Evolutionary conservation across 1,140 invertebrate genomes (phyloP), one percentile per base, ranked within the genome.

Genomic region (Luehdorfia chinensis): DNA sequence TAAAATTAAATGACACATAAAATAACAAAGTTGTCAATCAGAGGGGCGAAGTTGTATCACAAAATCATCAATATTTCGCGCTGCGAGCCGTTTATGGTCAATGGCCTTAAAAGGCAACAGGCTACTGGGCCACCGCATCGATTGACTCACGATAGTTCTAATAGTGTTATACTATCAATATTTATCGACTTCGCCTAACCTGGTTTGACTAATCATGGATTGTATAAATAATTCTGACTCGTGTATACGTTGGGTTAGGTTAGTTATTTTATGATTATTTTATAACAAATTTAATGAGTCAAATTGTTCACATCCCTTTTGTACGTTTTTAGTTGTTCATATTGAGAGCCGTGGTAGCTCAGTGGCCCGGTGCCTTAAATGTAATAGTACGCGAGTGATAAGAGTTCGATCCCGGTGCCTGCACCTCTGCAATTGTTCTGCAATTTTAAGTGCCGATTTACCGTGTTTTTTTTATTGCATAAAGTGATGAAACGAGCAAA

Each of bases 51-150:
- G 49, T 18, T 34, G 33, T 44, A 52, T 48, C 36, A 45, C 51
- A 44, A 55, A 57, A 50, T 41, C 48, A 46, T 65, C 50, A 52
- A 55, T 55, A 64, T 60, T 57, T 63, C 52, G 37, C 30, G 46
- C 41, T 7, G 25, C 30, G 39, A 34, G 23, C 48, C 37, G 46
- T 57, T 34, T 52, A 60, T 51, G 49, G 57, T 39, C 47, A 59
- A 52, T 55, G 46, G 15, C 62, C 50, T 44, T 62, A 48, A 50
- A 49, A 37, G 59, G 55, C 19, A n/a, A 36, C 19, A 36, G 39
- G 44, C 36, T 44, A 39, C 37, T 41, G 37, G 37, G 13, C 23
- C 23, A 14, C 37, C 12, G 37, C 37, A 41, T 41, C 37, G 21
- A 41, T 41, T 41, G 37, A 41, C 37, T 41, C 37, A 41, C 37